These are phyloP conservation scores for Hemithea aestivaria DNA, from an alignment of 2,888 invertebrate species.

Conservation along the genomic window DNA sequence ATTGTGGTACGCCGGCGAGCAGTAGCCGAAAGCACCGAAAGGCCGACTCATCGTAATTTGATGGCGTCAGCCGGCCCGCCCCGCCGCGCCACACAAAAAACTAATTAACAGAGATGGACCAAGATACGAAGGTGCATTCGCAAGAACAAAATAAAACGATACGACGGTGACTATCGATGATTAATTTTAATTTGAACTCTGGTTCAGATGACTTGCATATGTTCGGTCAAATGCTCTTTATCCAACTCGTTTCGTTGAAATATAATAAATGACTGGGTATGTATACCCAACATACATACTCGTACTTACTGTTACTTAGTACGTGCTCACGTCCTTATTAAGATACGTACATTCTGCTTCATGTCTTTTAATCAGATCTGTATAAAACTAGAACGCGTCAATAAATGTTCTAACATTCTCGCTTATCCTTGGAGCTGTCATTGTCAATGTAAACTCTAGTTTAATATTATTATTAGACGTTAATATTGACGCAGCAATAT, in stretches of 20 bases:
- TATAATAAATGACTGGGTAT: conserved; percentile 3
- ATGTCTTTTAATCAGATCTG: too few relatives aligned
- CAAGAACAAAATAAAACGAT: conserved; percentile 55
- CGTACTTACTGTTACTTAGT: too few relatives aligned
- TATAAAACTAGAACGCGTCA: too few relatives aligned
- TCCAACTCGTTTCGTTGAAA: conserved; percentile 12
- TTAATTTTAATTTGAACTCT: conserved; percentile 38
- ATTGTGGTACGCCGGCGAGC: conserved; percentile 60
- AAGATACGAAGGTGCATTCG: conserved; percentile 53
- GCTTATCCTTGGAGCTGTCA: too few relatives aligned
- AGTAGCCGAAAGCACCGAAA: conserved; percentile 75
- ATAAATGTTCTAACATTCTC: too few relatives aligned
- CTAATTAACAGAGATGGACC: conserved; percentile 75
- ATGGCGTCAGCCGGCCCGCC: conserved; percentile 74
- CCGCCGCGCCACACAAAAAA: conserved; percentile 69
- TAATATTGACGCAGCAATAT: conserved; percentile 11
- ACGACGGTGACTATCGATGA: conserved; percentile 44
- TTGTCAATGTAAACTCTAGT: neutral
- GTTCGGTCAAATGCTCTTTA: conserved; percentile 13
- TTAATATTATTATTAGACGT: conserved; percentile 5
- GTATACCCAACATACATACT: too few relatives aligned
- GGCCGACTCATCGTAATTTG: conserved; percentile 79
- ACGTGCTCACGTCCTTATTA: too few relatives aligned
- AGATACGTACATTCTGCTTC: too few relatives aligned
- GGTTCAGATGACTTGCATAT: conserved; percentile 28